Conservation (phyloP, 2,888 invertebrate species). For the Silvanus unidentatus region DNA sequence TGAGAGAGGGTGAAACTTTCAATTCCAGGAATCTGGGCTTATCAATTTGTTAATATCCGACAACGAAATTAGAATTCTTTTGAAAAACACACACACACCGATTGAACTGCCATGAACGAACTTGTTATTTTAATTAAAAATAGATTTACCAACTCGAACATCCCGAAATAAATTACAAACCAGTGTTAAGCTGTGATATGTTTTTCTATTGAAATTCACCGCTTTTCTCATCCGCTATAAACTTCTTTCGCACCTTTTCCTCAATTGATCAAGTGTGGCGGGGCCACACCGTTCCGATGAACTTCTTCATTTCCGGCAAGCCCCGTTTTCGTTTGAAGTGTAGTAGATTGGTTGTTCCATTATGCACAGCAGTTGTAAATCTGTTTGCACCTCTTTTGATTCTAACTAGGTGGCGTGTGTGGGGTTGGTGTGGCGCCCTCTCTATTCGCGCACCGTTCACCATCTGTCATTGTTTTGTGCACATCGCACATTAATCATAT, state of each 20-base stretch:
- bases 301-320: slow-evolving; percentile 19
- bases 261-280: slow-evolving; percentile 13
- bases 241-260: slow-evolving; percentile 16
- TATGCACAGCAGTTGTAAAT: slow-evolving; percentile 18
- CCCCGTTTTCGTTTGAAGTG: slow-evolving; percentile 17
- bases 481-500: neutral
- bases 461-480: slow-evolving; percentile 6
- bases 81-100: too few relatives aligned
- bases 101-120: too few relatives aligned
- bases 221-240: slow-evolving; percentile 12
- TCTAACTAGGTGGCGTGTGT: slow-evolving; percentile 2
- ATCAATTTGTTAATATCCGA: too few relatives aligned
- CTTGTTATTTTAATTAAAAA: slow-evolving; percentile 1
- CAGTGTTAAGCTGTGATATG: slow-evolving; percentile 4
- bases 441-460: neutral
- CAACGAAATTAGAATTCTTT: too few relatives aligned
- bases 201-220: slow-evolving; percentile 11
- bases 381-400: slow-evolving; percentile 20
- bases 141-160: slow-evolving; percentile 4
- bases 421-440: neutral
- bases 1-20: too few relatives aligned
- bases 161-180: slow-evolving; percentile 12
- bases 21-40: too few relatives aligned
- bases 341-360: slow-evolving; percentile 16
- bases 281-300: too few relatives aligned